These are phyloP conservation scores for Tylochromis polylepis DNA, from an alignment of 2,113 vertebrate genomes.

Conservation along the genomic window DNA sequence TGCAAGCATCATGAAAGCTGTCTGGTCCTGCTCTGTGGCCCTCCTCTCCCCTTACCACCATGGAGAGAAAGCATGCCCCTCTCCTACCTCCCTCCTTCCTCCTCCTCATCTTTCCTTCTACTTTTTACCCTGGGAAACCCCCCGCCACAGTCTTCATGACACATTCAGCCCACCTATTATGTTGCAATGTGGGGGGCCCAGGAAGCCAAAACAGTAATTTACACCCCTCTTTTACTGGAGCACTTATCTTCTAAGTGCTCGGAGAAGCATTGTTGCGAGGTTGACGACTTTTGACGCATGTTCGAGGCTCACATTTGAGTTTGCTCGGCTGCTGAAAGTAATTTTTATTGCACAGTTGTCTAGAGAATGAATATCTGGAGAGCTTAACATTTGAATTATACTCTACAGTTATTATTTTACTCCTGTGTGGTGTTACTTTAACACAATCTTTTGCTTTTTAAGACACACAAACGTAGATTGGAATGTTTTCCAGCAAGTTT, in stretches of 20 bases:
- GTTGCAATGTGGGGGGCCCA: constrained; percentile 26
- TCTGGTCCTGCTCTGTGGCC: neutral
- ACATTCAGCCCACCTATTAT: constrained; percentile 48
- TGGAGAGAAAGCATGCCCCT: neutral
- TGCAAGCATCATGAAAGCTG: neutral
- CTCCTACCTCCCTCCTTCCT: neutral
- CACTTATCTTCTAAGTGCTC: constrained; percentile 34
- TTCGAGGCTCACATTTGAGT: neutral
- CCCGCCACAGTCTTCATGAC: constrained; percentile 35
- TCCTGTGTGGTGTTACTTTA: neutral
- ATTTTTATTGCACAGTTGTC: neutral
- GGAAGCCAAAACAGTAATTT: constrained; percentile 55
- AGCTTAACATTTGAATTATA: neutral
- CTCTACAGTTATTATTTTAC: neutral
- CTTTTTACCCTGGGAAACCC: constrained; percentile 49
- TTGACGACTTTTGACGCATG: neutral
- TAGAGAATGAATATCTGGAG: neutral
- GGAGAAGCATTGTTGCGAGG: neutral
- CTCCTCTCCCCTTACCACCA: neutral
- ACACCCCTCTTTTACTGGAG: constrained; percentile 22
- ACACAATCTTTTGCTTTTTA: neutral
- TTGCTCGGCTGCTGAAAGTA: neutral
- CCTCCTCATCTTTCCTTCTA: constrained; percentile 54
- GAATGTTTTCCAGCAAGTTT: neutral
- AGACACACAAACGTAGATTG: neutral